Base-by-base conservation (phyloP, 2,113 vertebrate genomes). In the Corythoichthys haematopterus region DNA sequence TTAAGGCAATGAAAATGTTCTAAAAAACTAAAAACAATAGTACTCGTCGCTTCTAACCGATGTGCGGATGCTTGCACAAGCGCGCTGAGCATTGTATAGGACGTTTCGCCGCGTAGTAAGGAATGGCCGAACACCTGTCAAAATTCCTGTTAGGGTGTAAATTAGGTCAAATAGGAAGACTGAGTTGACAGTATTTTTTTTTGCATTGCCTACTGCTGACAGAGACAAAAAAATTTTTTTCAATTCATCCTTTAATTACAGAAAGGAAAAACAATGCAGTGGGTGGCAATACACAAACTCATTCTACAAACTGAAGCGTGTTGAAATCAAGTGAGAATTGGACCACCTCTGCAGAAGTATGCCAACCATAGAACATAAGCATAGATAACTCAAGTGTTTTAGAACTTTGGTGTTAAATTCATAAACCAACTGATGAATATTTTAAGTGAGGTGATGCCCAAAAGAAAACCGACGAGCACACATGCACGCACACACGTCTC, bases 191-290 rank as follows among this genome's bases (percentile, higher is more conserved):
- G 9, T 9, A 5, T 3, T 52, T 28, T 51, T 51, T 50, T 4
- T 28, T 28, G 20, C 15, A 50, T 12, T 10, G 2, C 10, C 9
- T 55, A 11, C 28, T 36, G 33, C 35, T 20, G 3, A 57, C 55
- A 40, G 15, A 73, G 45, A 2, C 71, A 68, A 76, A 57, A 38
- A 71, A 63, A 76, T 2, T 59, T 6, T 67, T 79, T 82, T 68
- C 63, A 80, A 85, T 87, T 65, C 82, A 79, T 69, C 70, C 16
- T 80, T 89, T 87, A 83, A 88, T 87, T 88, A 83, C 77, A 68
- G 78, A 86, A 84, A 74, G 47, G 77, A 66, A 45, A 64, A 51
- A 8, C 28, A 59, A 81, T 71, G 69, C 51, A 71, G 60, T 79
- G 71, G 72, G 75, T 65, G 81, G 80, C 69, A 72, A 76, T 68